These are phyloP conservation scores for Acrossocheilus wenchowensis DNA, from an alignment of 2,797 vertebrate genomes.

Conservation along the genomic window DNA sequence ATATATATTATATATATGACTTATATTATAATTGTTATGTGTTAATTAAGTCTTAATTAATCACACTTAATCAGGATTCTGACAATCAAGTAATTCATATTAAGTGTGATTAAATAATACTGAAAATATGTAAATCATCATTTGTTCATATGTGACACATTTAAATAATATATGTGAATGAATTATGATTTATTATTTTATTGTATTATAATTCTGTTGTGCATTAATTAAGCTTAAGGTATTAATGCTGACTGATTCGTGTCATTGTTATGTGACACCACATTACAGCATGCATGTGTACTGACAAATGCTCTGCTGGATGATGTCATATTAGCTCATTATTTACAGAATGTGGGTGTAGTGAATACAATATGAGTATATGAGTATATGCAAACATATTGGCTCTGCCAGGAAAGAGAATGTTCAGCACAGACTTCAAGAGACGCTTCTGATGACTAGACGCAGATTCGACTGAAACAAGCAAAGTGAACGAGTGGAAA, in stretches of 20 bases:
- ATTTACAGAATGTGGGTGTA: slow-evolving; percentile 38
- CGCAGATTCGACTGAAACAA: slow-evolving; percentile 4
- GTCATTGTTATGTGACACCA: slow-evolving; percentile 32
- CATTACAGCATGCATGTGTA: slow-evolving; percentile 42
- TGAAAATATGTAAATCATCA: background rate
- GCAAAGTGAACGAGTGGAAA: slow-evolving; percentile 38
- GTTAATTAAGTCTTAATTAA: background rate
- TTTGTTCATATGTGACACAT: background rate
- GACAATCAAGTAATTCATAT: background rate
- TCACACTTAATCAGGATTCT: background rate
- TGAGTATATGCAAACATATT: background rate
- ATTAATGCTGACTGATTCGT: slow-evolving; percentile 13
- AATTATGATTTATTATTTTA: background rate
- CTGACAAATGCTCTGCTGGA: slow-evolving; percentile 51
- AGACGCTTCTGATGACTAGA: slow-evolving; percentile 24
- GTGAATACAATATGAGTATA: background rate
- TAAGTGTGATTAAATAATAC: background rate
- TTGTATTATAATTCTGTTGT: background rate
- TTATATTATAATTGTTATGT: background rate
- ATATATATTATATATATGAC: background rate
- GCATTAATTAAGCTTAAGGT: background rate
- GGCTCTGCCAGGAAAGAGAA: slow-evolving; percentile 24
- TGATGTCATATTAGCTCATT: slow-evolving; percentile 65
- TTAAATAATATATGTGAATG: background rate
- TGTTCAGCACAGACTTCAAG: background rate